Conservation (phyloP, 2,113 vertebrate species). For the Caracal caracal region DNA sequence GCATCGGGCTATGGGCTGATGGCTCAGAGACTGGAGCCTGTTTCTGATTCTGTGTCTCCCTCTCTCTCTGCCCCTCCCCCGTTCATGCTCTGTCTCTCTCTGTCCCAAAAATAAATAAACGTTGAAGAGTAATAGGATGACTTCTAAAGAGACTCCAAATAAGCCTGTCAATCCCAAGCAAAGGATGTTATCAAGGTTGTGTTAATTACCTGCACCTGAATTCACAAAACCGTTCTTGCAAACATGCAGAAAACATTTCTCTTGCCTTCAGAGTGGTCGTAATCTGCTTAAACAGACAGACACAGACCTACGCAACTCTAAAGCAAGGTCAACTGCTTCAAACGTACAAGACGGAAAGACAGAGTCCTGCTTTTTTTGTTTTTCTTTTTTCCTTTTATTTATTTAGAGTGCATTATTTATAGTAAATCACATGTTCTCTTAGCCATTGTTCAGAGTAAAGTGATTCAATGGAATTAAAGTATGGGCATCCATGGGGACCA, state of each 20-base stretch:
- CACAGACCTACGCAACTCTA: neutral
- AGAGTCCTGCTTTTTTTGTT: neutral
- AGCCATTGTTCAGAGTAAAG: neutral
- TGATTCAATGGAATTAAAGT: neutral
- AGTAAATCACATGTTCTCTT: neutral
- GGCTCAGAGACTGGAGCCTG: too few species aligned
- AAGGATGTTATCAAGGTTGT: neutral
- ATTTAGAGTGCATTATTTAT: neutral
- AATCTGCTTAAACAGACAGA: neutral
- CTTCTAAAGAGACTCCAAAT: constrained; percentile 34
- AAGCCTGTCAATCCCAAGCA: neutral
- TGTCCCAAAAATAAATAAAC: too few species aligned
- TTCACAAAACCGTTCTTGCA: neutral
- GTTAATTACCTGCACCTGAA: neutral
- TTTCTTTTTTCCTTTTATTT: neutral
- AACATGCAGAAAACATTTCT: neutral
- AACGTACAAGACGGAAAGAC: neutral
- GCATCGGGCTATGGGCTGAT: too few species aligned
- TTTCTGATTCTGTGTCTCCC: too few species aligned
- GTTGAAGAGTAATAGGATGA: neutral
- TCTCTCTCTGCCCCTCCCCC: too few species aligned
- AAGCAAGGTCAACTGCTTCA: neutral
- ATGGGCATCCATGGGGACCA: neutral
- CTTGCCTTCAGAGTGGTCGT: neutral
- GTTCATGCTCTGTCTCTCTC: too few species aligned